Conservation (phyloP, 2,113 vertebrate species). For the Barbus barbus region DNA sequence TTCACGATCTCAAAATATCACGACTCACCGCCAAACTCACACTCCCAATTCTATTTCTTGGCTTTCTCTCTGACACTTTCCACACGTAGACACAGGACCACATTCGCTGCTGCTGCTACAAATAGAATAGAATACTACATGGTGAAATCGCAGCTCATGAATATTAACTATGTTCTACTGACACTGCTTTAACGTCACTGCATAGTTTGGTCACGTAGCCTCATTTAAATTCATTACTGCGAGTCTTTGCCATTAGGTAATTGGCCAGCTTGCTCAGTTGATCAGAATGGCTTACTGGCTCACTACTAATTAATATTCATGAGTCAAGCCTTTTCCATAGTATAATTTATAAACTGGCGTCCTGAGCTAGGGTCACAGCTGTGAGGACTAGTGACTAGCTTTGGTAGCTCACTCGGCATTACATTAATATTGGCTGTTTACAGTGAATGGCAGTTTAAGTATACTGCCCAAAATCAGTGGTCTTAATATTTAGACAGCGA, state of each 20-base stretch:
- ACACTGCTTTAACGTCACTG: background rate
- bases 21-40: background rate
- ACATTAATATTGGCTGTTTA: background rate
- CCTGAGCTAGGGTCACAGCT: background rate
- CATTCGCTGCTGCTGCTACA: constrained; percentile 55
- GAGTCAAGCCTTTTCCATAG: background rate
- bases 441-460: background rate
- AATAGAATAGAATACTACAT: constrained; percentile 55
- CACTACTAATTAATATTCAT: background rate
- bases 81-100: constrained; percentile 52
- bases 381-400: background rate
- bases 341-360: background rate
- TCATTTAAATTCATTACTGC: background rate
- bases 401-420: background rate
- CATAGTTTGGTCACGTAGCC: background rate
- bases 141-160: background rate
- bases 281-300: background rate
- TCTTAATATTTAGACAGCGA: constrained; percentile 8
- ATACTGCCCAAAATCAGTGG: background rate
- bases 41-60: background rate
- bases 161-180: background rate
- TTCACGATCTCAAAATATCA: constrained; percentile 1
- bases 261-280: background rate
- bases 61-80: constrained; percentile 39
- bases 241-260: background rate